Base-by-base conservation (phyloP, 2,797 vertebrate genomes). In the Parambassis ranga region DNA sequence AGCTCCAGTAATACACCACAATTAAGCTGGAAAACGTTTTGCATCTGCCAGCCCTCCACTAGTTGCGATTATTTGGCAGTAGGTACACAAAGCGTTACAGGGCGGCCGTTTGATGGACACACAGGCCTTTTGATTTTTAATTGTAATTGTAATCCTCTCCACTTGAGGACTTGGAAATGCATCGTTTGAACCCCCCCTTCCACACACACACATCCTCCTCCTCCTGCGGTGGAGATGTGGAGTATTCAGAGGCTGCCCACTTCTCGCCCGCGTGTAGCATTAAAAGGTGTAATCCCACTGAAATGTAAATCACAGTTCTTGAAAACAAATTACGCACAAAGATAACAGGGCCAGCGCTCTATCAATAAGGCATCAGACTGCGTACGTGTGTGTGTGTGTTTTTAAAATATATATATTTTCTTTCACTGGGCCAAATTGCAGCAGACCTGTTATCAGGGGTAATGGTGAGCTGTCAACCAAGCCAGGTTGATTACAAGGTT, bases 221-320 rank as follows among this genome's bases (percentile, higher is more conserved):
- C 69, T 79, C 70, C 71, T 20, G 39, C 16, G 55, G 31, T 53
- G 82, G 87, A 89, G 90, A 90, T 85, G 61, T 81, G 83, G 87
- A 78, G 84, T 89, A 91, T 93, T 91, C 87, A 82, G 61, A 68
- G 72, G 76, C 80, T 66, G 90, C 86, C 90, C 92, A 93, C 94
- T 94, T 94, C 93, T 92, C 67, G 90, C 91, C 88, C 26, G 26
- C 84, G 75, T 72, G 83, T 80, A 87, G 93, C 92, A 93, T 94
- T 95, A 93, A 94, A 96, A 94, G 93, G 93, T 95, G 90, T 92
- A 94, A 95, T 95, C 92, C 92, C 92, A 93, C 92, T 94, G 94
- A 96, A 96, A 98, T 97, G 94, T 93, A 96, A 97, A 98, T 96
- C 92, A 87, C 90, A 85, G 87, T 93, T 95, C 92, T 95, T 94